phyloP scores from a whole-genome alignment of 23 tunicate genomes.

The Aplidium turbinatum region DNA sequence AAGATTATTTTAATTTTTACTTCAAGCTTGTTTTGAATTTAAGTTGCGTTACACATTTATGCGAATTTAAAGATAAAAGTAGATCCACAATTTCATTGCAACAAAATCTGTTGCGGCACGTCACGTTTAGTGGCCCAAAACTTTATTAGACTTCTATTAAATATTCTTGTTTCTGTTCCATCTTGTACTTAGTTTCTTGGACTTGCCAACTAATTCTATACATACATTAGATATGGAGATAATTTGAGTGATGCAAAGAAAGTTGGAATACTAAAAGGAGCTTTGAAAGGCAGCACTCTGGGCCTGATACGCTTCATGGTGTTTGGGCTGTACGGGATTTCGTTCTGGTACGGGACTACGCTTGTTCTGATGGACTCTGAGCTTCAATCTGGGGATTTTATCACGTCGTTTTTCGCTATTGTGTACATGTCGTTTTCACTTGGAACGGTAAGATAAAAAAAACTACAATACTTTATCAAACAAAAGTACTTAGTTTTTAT shows the following conservation, averaged over 20 bases:
- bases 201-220: not conserved
- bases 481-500: not conserved
- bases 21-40: too few species aligned
- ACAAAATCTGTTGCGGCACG: too few species aligned
- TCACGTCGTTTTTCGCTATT: slow-evolving; percentile 51
- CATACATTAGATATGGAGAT: not conserved
- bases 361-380: slow-evolving; percentile 25
- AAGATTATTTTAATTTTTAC: too few species aligned
- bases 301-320: not conserved
- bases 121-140: too few species aligned
- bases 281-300: not conserved
- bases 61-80: too few species aligned
- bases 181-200: too few species aligned
- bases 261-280: slow-evolving; percentile 3
- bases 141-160: too few species aligned
- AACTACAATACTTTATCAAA: too few species aligned
- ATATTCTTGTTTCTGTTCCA: too few species aligned
- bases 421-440: slow-evolving; percentile 49
- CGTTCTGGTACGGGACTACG: slow-evolving; percentile 71
- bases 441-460: slow-evolving; percentile 20
- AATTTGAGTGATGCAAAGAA: slow-evolving; percentile 1
- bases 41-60: too few species aligned
- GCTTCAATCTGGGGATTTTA: slow-evolving; percentile 51
- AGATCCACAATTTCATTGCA: too few species aligned
- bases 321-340: slow-evolving; percentile 37